Conservation (phyloP, 2,113 vertebrate species). For the Meleagris gallopavo region DNA sequence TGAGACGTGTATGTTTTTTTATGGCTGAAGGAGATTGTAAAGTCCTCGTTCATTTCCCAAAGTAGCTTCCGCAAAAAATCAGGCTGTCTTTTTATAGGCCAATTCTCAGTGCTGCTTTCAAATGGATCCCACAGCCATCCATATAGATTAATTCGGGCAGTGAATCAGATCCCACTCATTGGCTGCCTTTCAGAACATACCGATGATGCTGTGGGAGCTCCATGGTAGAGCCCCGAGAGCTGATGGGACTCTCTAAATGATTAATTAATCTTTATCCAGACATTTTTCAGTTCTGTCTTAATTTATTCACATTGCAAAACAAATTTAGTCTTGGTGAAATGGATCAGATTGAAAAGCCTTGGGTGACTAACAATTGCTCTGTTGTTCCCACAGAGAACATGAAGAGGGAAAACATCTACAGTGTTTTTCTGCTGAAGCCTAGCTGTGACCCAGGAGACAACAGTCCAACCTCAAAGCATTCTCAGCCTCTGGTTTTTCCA, state of each 20-base stretch:
- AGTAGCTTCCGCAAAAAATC: conserved; percentile 63
- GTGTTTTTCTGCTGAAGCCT: neutral
- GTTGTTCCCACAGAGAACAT: neutral
- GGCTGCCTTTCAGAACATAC: conserved; percentile 72
- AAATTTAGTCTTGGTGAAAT: conserved; percentile 6
- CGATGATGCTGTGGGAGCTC: conserved; percentile 11
- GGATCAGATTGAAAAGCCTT: neutral
- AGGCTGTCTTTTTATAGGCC: conserved; percentile 69
- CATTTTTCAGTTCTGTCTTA: conserved; percentile 47
- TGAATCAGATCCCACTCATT: conserved; percentile 71
- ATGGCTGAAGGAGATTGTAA: conserved; percentile 69
- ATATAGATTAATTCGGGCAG: conserved; percentile 63
- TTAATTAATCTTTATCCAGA: conserved; percentile 71
- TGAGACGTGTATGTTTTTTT: conserved; percentile 67
- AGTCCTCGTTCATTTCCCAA: conserved; percentile 72
- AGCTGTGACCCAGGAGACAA: neutral
- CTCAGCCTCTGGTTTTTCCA: neutral
- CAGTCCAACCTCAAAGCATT: neutral
- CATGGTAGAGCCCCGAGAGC: neutral
- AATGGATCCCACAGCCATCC: conserved; percentile 74
- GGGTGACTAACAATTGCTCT: neutral
- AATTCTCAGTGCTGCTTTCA: conserved; percentile 73
- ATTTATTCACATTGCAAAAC: conserved; percentile 63
- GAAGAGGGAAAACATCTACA: neutral
- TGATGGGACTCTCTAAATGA: conserved; percentile 47